These are phyloP conservation scores for Rotaria macrura DNA, from an alignment of 2,888 invertebrate species.

Conservation along the genomic window DNA sequence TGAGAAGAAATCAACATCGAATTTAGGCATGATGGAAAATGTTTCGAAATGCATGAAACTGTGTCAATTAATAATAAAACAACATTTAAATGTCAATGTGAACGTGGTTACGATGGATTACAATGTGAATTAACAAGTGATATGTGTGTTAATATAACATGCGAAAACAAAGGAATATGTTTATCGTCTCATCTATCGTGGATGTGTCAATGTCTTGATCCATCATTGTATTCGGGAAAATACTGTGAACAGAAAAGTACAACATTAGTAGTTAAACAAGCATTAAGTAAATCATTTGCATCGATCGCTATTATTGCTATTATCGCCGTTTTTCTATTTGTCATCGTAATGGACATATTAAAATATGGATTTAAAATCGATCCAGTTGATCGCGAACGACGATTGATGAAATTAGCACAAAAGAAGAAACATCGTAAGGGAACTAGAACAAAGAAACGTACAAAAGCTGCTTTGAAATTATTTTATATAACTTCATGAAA, in stretches of 20 bases:
- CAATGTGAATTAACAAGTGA: background rate
- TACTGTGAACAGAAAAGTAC: background rate
- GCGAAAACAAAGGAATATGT: background rate
- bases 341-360: background rate
- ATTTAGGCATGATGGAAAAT: background rate
- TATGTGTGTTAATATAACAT: background rate
- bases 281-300: background rate
- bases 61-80: background rate
- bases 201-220: background rate
- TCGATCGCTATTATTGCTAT: background rate
- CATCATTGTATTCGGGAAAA: background rate
- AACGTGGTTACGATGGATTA: background rate
- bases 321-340: background rate
- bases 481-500: too few species aligned
- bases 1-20: background rate
- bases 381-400: background rate
- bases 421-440: background rate
- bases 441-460: background rate
- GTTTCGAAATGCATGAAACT: background rate
- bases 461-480: too few species aligned
- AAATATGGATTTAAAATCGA: constrained; percentile 1
- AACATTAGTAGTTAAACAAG: background rate
- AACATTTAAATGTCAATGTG: background rate
- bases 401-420: background rate
- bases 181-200: background rate